Evolutionary conservation across 2,113 vertebrate genomes (phyloP), one percentile per base, ranked within the genome.

Genomic region (Neolamprologus longior): DNA sequence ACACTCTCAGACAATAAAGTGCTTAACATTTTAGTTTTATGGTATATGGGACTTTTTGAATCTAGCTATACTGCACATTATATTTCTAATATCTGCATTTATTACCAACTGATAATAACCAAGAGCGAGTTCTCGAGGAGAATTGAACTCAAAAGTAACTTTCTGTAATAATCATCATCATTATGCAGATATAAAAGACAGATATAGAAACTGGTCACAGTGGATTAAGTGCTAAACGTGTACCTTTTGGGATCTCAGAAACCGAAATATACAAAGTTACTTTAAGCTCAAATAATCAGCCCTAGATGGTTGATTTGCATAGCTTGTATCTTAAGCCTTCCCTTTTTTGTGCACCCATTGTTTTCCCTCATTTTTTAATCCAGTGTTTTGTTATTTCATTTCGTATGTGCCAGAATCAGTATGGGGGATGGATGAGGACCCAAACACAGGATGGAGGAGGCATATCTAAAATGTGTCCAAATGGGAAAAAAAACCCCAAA

Each of bases 401-500:
- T 24, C 0, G 3, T 9, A 24, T 42, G 66, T 13, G n/a, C n/a
- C 5, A 71, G 35, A 71, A 40, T 71, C 35, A 42, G 11, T 71
- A 13, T 71, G 66, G 35, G n/a, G 66, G 26, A 31, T 61, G 14
- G n/a, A 2, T 42, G 35, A 71, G n/a, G 33, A 71, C 12, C 63
- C 35, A 71, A 71, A 71, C 12, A 8, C 35, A 40, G n/a, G 2
- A 1, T 21, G 11, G 2, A 71, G n/a, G 35, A 21, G 35, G 63
- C 11, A 40, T 40, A 68, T 37, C 33, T 68, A 40, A 68, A 21
- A 66, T n/a, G 9, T 66, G 61, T 66, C 66, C n/a, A 71, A 71
- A 42, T 4, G 19, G 35, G 11, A 0, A 0, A 3, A 40, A 37
- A 42, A 5, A 3, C 0, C 11, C 40, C 11, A 5, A 42, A 45